Evolutionary conservation across 2,797 vertebrate species (phyloP).

Genomic region (Philypnodon macrostomus): DNA sequence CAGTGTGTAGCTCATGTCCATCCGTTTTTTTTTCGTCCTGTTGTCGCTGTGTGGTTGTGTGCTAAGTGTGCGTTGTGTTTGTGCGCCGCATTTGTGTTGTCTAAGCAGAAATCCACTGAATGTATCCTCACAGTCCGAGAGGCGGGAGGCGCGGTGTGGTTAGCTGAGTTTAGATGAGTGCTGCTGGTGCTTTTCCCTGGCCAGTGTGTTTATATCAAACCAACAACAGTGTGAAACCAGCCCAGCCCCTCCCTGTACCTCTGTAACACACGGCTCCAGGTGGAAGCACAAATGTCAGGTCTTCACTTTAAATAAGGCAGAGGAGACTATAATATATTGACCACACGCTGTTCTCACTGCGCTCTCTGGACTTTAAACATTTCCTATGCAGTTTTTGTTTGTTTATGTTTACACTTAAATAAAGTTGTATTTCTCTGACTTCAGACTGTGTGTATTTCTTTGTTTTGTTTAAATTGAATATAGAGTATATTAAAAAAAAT

Average conservation of each 20-base stretch:
- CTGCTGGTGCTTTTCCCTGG: slow-evolving; percentile 57
- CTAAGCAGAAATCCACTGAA: slow-evolving; percentile 81
- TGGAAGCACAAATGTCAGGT: slow-evolving; percentile 70
- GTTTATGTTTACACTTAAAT: slow-evolving; percentile 86
- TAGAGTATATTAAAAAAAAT: too few species aligned
- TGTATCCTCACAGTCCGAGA: slow-evolving; percentile 89
- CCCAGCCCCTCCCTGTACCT: slow-evolving; percentile 36
- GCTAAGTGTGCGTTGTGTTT: slow-evolving; percentile 45
- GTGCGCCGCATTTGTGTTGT: slow-evolving; percentile 62
- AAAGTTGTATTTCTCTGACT: slow-evolving; percentile 88
- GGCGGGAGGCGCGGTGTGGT: slow-evolving; percentile 79
- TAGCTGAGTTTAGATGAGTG: slow-evolving; percentile 73
- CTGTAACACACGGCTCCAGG: slow-evolving; percentile 39
- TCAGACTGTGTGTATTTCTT: slow-evolving; percentile 23
- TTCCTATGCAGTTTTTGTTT: slow-evolving; percentile 95
- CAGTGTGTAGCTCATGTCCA: neutral
- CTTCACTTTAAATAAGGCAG: slow-evolving; percentile 75
- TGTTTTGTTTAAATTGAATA: slow-evolving; percentile 4
- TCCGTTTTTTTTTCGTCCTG: slow-evolving; percentile 15
- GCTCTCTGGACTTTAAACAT: slow-evolving; percentile 99
- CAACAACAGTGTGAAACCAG: slow-evolving; percentile 15
- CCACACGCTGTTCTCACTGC: slow-evolving; percentile 83
- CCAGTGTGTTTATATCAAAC: slow-evolving; percentile 10
- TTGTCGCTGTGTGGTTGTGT: slow-evolving; percentile 22
- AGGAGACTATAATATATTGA: slow-evolving; percentile 80